Evolutionary conservation across 2,888 invertebrate species (phyloP).

Genomic region (Lasiommata megera): DNA sequence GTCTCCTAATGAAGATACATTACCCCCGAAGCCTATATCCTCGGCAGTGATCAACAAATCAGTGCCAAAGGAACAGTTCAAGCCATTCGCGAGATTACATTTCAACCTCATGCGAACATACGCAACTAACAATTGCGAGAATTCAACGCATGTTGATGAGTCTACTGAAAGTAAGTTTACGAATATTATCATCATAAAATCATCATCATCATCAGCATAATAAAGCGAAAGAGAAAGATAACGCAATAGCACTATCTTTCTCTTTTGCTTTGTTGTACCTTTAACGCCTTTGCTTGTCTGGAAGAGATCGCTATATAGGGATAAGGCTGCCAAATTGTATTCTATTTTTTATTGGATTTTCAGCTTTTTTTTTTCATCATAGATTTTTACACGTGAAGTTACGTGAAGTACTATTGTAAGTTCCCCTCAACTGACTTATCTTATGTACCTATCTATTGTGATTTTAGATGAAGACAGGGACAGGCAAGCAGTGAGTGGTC

Average conservation of each 20-base stretch:
- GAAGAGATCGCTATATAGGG: too few relatives aligned
- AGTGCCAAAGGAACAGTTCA: constrained; percentile 44
- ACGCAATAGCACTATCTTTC: too few relatives aligned
- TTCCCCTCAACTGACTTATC: not conserved
- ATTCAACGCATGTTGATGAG: constrained; percentile 28
- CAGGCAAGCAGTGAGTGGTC: not conserved
- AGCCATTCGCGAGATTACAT: constrained; percentile 61
- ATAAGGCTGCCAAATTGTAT: not conserved
- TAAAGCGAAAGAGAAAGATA: too few relatives aligned
- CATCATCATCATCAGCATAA: too few relatives aligned
- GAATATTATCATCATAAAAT: too few relatives aligned
- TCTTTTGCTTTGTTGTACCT: too few relatives aligned
- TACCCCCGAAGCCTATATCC: constrained; percentile 63
- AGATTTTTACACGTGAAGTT: not conserved
- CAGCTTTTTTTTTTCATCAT: too few relatives aligned
- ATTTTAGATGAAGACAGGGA: constrained; percentile 3
- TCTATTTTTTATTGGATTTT: too few relatives aligned
- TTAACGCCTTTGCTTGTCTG: too few relatives aligned
- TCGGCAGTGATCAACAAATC: constrained; percentile 44
- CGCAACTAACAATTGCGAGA: constrained; percentile 36
- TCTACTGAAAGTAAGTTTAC: constrained; percentile 12
- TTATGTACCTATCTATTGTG: too few relatives aligned
- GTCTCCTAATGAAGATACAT: constrained; percentile 68
- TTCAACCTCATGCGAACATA: constrained; percentile 62
- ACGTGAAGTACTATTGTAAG: not conserved